Evolutionary conservation across 2,888 invertebrate species (phyloP), one percentile per base, ranked within the genome.

Genomic region (Drosophila eohydei): DNA sequence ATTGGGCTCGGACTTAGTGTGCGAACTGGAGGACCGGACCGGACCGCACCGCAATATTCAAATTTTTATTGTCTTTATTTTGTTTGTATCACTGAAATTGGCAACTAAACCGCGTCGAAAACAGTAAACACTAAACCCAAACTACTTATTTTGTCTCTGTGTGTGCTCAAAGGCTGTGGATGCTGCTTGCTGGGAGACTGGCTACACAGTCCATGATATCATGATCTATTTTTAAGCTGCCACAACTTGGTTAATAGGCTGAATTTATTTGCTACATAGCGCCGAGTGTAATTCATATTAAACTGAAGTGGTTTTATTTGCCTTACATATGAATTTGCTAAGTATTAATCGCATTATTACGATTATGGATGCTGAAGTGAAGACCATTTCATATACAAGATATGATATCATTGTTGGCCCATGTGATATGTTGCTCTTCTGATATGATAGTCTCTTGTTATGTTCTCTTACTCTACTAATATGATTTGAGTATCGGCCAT

Each of bases 21-120:
- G 58, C 58, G 66, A 65, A 43, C 73, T 64, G 21, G 51, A 52
- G 54, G 38, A 40, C 56, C 69, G 62, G 48, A 43, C 66, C 9
- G 4, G 4, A 48, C 30, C 48, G 32, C 50, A 1, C 21, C 32
- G 50, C 68, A 74, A 78, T 89, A 86, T 86, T 86, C 81, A 85
- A 86, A 86, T 86, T 80, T 50, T 72, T 65, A 73, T 80, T 67
- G 64, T 66, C 54, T 77, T 74, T 74, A 63, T 79, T 79, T 16
- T 83, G 84, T 81, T 80, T 80, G 66, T 88, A 78, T 83, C 84
- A 80, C 74, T 76, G 74, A 79, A 88, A 83, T 80, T 82, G 83
- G 89, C 88, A 84, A 84, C 83, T 86, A 69, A 88, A 80, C 68
- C 70, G 46, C 71, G 65, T 61, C 73, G 26, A 70, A 34, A 34